Evolutionary conservation across 2,888 invertebrate genomes (phyloP).

Genomic region (Mimachlamys varia): DNA sequence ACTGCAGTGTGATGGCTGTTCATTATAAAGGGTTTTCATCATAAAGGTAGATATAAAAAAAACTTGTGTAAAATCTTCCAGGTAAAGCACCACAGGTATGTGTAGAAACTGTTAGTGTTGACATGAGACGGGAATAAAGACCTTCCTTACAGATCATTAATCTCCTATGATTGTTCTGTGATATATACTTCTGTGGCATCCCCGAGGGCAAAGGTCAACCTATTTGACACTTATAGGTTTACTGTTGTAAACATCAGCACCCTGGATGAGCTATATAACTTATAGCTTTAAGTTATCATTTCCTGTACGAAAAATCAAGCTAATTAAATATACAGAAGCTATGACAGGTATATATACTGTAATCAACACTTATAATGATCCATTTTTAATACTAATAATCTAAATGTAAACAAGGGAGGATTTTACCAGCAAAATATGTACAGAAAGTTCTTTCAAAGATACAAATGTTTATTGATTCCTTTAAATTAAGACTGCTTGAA

Average conservation of each 20-base stretch:
- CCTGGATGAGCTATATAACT: neutral
- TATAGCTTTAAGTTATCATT: neutral
- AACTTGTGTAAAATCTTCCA: neutral
- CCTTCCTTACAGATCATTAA: neutral
- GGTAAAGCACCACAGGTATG: neutral
- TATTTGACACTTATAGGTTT: neutral
- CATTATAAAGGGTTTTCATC: neutral
- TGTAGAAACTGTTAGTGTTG: neutral
- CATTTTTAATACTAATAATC: too few relatives aligned
- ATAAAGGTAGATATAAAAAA: too few relatives aligned
- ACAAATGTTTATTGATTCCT: too few relatives aligned
- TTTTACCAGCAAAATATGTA: too few relatives aligned
- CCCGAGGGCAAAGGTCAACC: neutral
- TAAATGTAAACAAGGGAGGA: too few relatives aligned
- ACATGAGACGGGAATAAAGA: neutral
- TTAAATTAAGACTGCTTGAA: too few relatives aligned
- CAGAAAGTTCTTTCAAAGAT: too few relatives aligned
- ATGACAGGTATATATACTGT: too few relatives aligned
- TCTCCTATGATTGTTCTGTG: neutral
- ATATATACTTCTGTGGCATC: neutral
- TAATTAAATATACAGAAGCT: too few relatives aligned
- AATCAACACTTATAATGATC: too few relatives aligned
- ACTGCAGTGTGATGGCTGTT: neutral
- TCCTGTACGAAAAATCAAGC: too few relatives aligned
- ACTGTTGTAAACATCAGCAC: neutral